Base-by-base conservation (phyloP, 2,888 invertebrate species). In the Myopa testacea region DNA sequence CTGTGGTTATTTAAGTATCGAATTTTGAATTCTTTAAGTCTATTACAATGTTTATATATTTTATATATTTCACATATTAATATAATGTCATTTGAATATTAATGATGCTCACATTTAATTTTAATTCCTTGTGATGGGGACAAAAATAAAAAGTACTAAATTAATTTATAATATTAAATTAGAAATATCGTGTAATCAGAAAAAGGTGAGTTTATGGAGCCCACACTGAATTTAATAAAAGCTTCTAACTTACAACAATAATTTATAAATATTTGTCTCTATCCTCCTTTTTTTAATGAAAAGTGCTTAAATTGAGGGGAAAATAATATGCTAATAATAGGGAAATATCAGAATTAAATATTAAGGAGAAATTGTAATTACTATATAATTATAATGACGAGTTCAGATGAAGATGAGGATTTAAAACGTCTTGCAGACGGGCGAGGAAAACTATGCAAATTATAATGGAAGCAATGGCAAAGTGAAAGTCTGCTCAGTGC, bases 241-340 rank as follows among this genome's bases (percentile, higher is more conserved):
- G 52, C 52, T 34, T 76, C 37, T 62, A 72, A 77, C 71, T 68
- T 80, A 81, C 78, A 78, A 79, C 78, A 78, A 78, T 80, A 52
- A 76, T 84, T 84, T 80, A 81, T 81, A 85, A 84, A 84, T 16
- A 71, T 71, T 58, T 84, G 83, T 84, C 84, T 85, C 85, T 84
- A 82, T 85, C 84, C 81, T 70, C 45, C 84, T 82, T 74, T 40
- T 38, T 38, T 70, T 40, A 68, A 37, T 68, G 34, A n/a, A 16
- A 68, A 19, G 70, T 78, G 76, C 78, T 80, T 78, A 83, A 84
- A 82, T 84, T 84, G 6, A 65, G 50, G 84, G 3, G 19, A 73
- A 62, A 62, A 5, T 19, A 45, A 45, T 62, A 62, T 45, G 62
- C 8, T 69, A 19, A 69, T 6, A 12, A 69, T 69, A 40, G 16